A percentile compares a stretch with the other conserved stretches of the same genome.
phyloP scores from a whole-genome alignment of 2,888 invertebrate species.

The Rhaphigaster nebulosa region DNA sequence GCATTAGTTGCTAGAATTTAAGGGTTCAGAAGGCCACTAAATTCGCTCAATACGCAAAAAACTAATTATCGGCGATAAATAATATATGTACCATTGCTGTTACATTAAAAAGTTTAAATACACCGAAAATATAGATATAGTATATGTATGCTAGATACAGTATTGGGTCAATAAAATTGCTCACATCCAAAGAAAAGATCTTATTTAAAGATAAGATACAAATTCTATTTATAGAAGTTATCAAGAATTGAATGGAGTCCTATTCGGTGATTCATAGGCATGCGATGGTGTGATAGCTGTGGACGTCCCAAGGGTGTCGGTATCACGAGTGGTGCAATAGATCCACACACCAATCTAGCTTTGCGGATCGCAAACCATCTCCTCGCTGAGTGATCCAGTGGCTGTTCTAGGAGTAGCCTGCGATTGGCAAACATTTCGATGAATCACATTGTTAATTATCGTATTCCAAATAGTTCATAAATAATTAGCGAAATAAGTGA shows the following conservation, averaged over 20 bases:
- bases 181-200: neutral
- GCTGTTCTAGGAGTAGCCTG: neutral
- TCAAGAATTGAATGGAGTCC: slow-evolving; percentile 6
- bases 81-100: too few relatives aligned
- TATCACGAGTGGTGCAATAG: neutral
- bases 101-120: neutral
- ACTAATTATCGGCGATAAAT: too few relatives aligned
- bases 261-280: neutral
- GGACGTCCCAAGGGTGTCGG: neutral
- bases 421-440: neutral
- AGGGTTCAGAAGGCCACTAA: too few relatives aligned
- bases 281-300: neutral
- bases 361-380: neutral
- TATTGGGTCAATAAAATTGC: neutral
- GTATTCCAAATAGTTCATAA: neutral
- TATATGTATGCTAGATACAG: neutral
- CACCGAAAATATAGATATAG: neutral
- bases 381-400: neutral
- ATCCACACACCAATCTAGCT: neutral
- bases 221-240: neutral
- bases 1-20: too few relatives aligned
- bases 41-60: too few relatives aligned
- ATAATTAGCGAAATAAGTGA: neutral
- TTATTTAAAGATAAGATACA: neutral
- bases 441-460: neutral